Evolutionary conservation across 2,888 invertebrate genomes (phyloP).

Genomic region (Sisyra nigra): DNA sequence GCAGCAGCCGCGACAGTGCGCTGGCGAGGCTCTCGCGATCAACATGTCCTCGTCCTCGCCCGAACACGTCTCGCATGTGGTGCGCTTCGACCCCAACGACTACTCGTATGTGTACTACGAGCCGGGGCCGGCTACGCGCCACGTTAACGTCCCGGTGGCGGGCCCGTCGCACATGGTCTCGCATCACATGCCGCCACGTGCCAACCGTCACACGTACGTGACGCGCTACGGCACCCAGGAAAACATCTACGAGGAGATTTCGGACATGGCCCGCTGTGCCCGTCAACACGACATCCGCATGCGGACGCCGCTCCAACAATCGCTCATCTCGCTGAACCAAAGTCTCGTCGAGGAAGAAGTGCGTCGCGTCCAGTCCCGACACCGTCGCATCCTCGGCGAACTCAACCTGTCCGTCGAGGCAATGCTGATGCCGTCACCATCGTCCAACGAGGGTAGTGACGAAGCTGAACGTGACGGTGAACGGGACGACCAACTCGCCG

Average conservation of each 20-base stretch:
- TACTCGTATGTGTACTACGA: conserved; percentile 78
- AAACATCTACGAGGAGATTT: conserved; percentile 68
- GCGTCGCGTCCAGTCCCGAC: conserved; percentile 65
- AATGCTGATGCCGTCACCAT: conserved; percentile 69
- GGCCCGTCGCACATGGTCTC: conserved; percentile 7
- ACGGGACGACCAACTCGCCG: conserved; percentile 43
- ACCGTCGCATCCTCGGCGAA: conserved; percentile 69
- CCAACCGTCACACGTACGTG: conserved; percentile 50
- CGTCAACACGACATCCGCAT: conserved; percentile 8
- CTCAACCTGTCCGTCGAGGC: conserved; percentile 77
- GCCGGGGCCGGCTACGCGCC: conserved; percentile 41
- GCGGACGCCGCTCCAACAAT: conserved; percentile 27
- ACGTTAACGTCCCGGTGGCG: conserved; percentile 49
- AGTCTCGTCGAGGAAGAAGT: conserved; percentile 71
- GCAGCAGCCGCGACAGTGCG: conserved; percentile 29
- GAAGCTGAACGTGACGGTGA: conserved; percentile 44
- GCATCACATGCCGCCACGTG: conserved; percentile 10
- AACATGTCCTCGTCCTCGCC: conserved; percentile 23
- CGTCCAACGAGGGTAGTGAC: conserved; percentile 36
- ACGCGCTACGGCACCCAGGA: conserved; percentile 73
- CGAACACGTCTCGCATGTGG: conserved; percentile 18
- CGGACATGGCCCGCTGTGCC: conserved; percentile 33
- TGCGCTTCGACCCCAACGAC: conserved; percentile 30
- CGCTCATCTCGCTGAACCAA: conserved; percentile 49
- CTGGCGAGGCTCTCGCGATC: conserved; percentile 31